A percentile compares a stretch with the other conserved stretches of the same genome.
Conservation (phyloP, 2,797 vertebrate species). For the Anguilla obscura region DNA sequence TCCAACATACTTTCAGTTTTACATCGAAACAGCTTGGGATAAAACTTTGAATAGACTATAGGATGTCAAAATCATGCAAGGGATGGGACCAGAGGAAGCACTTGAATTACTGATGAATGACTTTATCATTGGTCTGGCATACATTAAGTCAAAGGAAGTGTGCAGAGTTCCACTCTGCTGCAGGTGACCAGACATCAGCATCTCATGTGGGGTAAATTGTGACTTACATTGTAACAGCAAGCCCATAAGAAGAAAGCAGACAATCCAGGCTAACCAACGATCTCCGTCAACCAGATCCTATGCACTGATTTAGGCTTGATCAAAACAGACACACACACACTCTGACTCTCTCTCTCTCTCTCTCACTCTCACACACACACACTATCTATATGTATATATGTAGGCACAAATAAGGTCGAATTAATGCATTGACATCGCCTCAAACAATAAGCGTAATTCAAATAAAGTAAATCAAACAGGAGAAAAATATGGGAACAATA, state of each 20-base stretch:
- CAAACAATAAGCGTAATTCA: not conserved
- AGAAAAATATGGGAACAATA: not conserved
- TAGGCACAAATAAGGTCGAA: not conserved
- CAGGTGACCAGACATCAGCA: not conserved
- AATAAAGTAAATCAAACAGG: not conserved
- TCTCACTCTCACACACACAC: not conserved
- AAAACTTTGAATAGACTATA: no score
- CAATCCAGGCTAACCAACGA: not conserved
- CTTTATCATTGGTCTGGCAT: no score
- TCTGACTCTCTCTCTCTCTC: not conserved
- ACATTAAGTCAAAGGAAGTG: not conserved
- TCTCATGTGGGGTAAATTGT: not conserved
- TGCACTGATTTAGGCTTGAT: slow-evolving; percentile 4
- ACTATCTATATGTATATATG: not conserved
- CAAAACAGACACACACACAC: not conserved
- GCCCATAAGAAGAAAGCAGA: not conserved
- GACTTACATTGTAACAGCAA: not conserved
- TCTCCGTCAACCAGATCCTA: not conserved
- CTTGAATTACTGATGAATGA: not conserved
- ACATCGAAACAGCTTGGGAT: no score
- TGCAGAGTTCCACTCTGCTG: not conserved
- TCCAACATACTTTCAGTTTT: no score
- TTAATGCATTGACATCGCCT: not conserved
- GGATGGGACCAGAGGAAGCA: not conserved
- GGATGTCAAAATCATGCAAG: no score